Conservation (phyloP, 2,888 invertebrate genomes). For the Taenaris catops region DNA sequence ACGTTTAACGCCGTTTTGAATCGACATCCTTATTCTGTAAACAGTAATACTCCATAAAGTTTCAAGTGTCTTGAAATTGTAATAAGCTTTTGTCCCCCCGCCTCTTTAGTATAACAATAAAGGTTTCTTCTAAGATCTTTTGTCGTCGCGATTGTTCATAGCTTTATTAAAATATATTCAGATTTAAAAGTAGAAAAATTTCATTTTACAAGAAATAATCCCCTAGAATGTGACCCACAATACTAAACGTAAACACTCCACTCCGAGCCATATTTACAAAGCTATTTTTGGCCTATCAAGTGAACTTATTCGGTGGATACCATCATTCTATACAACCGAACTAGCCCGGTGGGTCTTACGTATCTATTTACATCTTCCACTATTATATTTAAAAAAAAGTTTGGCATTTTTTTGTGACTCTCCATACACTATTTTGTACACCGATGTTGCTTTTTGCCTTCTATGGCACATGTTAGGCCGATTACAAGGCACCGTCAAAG, state of each 20-base stretch:
- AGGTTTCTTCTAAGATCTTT: too few species aligned
- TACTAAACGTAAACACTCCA: slow-evolving; percentile 24
- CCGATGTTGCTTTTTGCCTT: slow-evolving; percentile 19
- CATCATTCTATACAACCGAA: slow-evolving; percentile 44
- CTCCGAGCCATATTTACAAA: slow-evolving; percentile 59
- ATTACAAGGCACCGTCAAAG: slow-evolving; percentile 38
- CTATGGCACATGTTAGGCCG: slow-evolving; percentile 19
- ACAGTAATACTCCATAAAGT: too few species aligned
- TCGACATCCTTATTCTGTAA: too few species aligned
- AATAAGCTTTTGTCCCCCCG: too few species aligned
- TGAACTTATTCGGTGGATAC: slow-evolving; percentile 57
- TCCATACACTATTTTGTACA: slow-evolving; percentile 29
- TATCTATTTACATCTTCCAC: slow-evolving; percentile 48
- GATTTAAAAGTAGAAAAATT: too few species aligned
- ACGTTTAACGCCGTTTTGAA: too few species aligned
- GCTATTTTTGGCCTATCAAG: slow-evolving; percentile 67
- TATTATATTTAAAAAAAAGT: slow-evolving; percentile 39
- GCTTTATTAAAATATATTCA: too few species aligned
- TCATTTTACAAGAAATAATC: background rate
- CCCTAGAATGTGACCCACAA: slow-evolving; percentile 20
- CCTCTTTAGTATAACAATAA: too few species aligned
- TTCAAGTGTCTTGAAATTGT: too few species aligned
- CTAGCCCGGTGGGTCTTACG: slow-evolving; percentile 71
- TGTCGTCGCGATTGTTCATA: too few species aligned
- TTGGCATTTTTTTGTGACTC: slow-evolving; percentile 78